Evolutionary conservation across 2,888 invertebrate genomes (phyloP).

Genomic region (Vannuccia rotundouncinata): DNA sequence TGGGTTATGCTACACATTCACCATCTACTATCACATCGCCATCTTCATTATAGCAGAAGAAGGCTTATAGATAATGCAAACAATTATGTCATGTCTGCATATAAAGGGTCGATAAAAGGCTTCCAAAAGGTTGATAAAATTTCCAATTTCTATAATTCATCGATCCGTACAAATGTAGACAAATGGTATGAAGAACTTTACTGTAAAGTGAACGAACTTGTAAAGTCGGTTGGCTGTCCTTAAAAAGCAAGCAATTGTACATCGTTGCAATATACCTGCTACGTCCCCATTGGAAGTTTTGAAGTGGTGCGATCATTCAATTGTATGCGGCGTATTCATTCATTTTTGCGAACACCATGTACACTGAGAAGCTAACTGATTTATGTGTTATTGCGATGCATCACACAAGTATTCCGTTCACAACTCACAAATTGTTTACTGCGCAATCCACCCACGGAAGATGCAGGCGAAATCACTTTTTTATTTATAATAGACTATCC

Average conservation of each 20-base stretch:
- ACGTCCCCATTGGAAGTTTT: slow-evolving; percentile 25
- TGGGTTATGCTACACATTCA: background rate
- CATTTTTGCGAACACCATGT: background rate
- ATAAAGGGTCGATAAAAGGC: background rate
- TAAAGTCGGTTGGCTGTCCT: background rate
- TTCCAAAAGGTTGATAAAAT: slow-evolving; percentile 1
- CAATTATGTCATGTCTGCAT: slow-evolving; percentile 27
- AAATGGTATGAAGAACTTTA: background rate
- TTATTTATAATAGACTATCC: background rate
- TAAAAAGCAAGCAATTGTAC: background rate
- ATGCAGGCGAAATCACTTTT: background rate
- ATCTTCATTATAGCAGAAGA: slow-evolving; percentile 18
- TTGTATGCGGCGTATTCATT: background rate
- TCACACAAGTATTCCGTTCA: background rate
- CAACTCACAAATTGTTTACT: background rate
- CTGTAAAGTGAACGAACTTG: background rate
- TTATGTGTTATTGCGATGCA: slow-evolving; percentile 22
- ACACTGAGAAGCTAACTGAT: background rate
- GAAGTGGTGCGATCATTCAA: slow-evolving; percentile 4
- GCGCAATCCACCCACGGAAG: background rate
- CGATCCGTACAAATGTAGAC: background rate
- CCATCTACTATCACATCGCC: slow-evolving; percentile 10
- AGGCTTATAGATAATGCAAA: slow-evolving; percentile 21
- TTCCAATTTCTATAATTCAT: background rate
- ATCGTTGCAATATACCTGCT: background rate